These are phyloP conservation scores for Amphiura filiformis DNA, from an alignment of 35 echinoderm and acorn worm species.

Conservation along the genomic window DNA sequence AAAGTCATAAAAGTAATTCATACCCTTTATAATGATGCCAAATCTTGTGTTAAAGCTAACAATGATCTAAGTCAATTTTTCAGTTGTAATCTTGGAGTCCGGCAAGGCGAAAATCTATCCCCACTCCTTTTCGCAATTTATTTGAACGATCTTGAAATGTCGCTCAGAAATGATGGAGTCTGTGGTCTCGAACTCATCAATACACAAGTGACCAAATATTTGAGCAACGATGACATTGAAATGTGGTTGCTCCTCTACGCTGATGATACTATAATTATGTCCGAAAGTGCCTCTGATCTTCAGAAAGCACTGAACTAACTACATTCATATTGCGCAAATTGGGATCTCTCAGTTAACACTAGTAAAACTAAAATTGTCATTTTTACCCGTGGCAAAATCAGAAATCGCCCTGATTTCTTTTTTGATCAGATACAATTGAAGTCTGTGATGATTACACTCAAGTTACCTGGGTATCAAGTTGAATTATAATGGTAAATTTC, in stretches of 20 bases:
- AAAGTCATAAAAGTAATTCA: slow-evolving; percentile 62
- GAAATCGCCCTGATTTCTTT: background rate
- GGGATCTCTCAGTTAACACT: background rate
- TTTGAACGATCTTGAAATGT: slow-evolving; percentile 54
- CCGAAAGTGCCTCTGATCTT: background rate
- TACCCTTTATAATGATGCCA: slow-evolving; percentile 38
- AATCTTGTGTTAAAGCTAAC: slow-evolving; percentile 54
- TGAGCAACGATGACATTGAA: slow-evolving; percentile 50
- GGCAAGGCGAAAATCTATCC: slow-evolving; percentile 60
- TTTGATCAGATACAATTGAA: background rate
- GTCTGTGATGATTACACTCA: background rate
- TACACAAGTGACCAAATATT: background rate
- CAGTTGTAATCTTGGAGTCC: slow-evolving; percentile 58
- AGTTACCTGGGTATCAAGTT: background rate
- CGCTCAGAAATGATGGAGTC: slow-evolving; percentile 4
- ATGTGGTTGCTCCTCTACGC: background rate
- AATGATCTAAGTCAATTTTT: slow-evolving; percentile 20
- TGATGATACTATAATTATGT: background rate
- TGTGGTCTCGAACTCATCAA: slow-evolving; percentile 4
- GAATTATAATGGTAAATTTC: background rate
- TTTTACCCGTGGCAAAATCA: background rate
- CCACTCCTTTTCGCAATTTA: slow-evolving; percentile 46
- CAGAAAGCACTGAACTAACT: background rate
- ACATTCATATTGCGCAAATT: background rate
- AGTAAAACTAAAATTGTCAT: background rate